Evolutionary conservation across 2,797 vertebrate species (phyloP).

Genomic region (Pangasius krempfi): DNA sequence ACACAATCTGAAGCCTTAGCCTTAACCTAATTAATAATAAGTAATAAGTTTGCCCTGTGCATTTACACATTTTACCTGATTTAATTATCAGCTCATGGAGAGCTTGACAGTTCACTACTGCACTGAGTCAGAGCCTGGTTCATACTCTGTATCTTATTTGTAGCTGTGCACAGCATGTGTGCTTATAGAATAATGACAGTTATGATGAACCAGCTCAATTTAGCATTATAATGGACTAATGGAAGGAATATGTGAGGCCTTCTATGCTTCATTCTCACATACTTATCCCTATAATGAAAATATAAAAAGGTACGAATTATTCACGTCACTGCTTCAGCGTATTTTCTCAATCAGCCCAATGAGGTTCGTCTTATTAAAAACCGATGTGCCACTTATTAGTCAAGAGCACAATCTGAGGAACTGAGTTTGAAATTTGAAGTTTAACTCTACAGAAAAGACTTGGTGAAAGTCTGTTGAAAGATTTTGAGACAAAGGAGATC

Average conservation of each 20-base stretch:
- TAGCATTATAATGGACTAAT: neutral
- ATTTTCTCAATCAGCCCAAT: neutral
- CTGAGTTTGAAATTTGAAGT: neutral
- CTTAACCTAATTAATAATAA: neutral
- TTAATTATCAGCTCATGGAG: neutral
- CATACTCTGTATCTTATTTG: neutral
- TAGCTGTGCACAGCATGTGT: neutral
- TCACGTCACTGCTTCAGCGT: neutral
- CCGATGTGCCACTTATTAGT: neutral
- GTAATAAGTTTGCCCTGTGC: too few species aligned
- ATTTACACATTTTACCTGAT: neutral
- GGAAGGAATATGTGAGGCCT: neutral
- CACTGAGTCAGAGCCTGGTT: neutral
- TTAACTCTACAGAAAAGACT: neutral
- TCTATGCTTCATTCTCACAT: neutral
- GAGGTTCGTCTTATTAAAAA: neutral
- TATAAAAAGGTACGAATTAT: neutral
- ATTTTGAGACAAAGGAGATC: constrained; percentile 12
- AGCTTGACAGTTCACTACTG: neutral
- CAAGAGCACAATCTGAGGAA: too few species aligned
- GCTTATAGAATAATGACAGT: neutral
- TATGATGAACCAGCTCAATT: neutral
- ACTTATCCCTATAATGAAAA: neutral
- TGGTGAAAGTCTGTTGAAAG: neutral
- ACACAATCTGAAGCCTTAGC: neutral